Evolutionary conservation across 2,113 vertebrate species (phyloP).

Genomic region (Benitochromis conjunctus): DNA sequence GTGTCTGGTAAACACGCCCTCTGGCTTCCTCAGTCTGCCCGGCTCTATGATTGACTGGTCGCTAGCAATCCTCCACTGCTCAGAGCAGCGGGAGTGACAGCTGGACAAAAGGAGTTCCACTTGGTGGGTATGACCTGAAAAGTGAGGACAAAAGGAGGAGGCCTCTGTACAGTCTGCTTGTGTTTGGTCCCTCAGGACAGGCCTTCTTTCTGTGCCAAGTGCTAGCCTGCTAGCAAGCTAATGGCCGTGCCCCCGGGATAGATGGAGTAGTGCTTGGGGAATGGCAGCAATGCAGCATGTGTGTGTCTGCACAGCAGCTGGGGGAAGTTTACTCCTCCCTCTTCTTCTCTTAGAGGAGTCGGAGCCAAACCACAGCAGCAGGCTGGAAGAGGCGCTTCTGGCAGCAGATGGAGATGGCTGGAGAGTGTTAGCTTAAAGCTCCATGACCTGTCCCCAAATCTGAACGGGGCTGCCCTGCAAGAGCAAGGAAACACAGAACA

Average conservation of each 20-base stretch:
- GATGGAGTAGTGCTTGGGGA: slow-evolving; percentile 77
- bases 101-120: slow-evolving; percentile 51
- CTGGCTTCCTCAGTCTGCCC: slow-evolving; percentile 21
- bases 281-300: slow-evolving; percentile 99
- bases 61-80: not conserved
- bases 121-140: slow-evolving; percentile 44
- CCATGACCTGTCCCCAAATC: slow-evolving; percentile 66
- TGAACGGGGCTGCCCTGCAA: slow-evolving; percentile 38
- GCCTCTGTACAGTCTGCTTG: slow-evolving; percentile 23
- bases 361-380: slow-evolving; percentile 81
- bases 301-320: slow-evolving; percentile 92
- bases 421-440: slow-evolving; percentile 77
- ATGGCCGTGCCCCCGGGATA: slow-evolving; percentile 79
- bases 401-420: slow-evolving; percentile 59
- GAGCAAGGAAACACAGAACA: not conserved
- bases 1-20: not conserved
- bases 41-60: not conserved
- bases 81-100: slow-evolving; percentile 22
- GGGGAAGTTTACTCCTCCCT: slow-evolving; percentile 56
- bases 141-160: slow-evolving; percentile 22
- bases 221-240: slow-evolving; percentile 71
- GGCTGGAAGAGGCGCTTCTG: slow-evolving; percentile 60
- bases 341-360: slow-evolving; percentile 62
- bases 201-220: slow-evolving; percentile 68
- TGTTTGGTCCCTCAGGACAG: slow-evolving; percentile 61